Base-by-base conservation (phyloP, 2,113 vertebrate species). In the Hemiprocne comata region DNA sequence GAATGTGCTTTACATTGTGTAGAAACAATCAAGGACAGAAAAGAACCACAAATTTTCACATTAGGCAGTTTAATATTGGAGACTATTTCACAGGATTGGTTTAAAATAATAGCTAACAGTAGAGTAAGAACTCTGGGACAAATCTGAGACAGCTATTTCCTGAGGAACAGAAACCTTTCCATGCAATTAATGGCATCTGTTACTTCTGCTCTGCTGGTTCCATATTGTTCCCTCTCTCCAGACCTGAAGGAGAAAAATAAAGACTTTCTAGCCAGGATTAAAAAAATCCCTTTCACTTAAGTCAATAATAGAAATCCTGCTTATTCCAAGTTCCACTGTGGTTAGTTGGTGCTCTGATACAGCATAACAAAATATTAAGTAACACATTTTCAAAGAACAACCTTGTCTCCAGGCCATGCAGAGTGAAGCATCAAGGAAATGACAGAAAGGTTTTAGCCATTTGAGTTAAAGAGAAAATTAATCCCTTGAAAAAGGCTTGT, bases 11-110 rank as follows among this genome's bases (percentile, higher is more conserved):
- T 85, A 81, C 57, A 78, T 90, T 93, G 89, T 88, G 54, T 86
- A 93, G 61, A 90, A 94, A 94, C 71, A 94, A 93, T 55, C 73
- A 94, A 95, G 85, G 80, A 61, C 71, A 91, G 61, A 94, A 85
- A 87, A 94, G 72, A 94, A 11, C 40, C 79, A 75, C 66, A 93
- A 71, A 85, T 79, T 87, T 70, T 81, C 90, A 87, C 42, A 72
- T 92, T 69, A 94, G 80, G 61, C 55, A 81, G 54, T 54, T 96
- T 87, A 93, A 62, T 81, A 42, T 72, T 57, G 58, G 29, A 79
- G 36, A 62, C 6, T 81, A 33, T 81, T 91, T 94, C 60, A 79
- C 34, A 69, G 31, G 54, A 48, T 51, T 51, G 19, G 60, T 88
- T 95, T 94, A 87, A 95, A 94, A 93, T 76, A 94, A 89, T 78